Percentiles rank a stretch among this genome's conserved stretches.
Evolutionary conservation across 2,888 invertebrate species (phyloP).

Genomic region (Eilema sororculum): DNA sequence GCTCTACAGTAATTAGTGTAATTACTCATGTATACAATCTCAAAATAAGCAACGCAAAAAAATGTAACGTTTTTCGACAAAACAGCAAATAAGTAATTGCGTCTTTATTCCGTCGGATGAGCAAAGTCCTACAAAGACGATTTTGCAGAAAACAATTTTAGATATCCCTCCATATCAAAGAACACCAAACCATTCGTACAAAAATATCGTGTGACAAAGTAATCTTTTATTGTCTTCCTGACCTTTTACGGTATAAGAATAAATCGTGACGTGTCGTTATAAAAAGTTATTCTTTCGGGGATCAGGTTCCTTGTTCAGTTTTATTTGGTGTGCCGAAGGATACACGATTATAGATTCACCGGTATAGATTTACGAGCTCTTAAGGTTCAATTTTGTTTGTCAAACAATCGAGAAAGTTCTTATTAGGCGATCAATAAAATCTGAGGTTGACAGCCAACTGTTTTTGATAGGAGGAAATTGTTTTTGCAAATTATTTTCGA

Average conservation of each 20-base stretch:
- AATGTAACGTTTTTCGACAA: neutral
- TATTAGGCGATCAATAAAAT: neutral
- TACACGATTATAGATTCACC: too few relatives aligned
- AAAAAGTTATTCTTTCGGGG: slow-evolving; percentile 4
- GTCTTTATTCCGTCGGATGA: neutral
- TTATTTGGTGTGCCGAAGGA: neutral
- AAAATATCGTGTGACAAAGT: neutral
- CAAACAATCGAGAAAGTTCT: neutral
- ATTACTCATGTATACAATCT: neutral
- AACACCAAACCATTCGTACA: neutral
- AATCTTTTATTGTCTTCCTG: slow-evolving; percentile 2
- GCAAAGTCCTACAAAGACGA: neutral
- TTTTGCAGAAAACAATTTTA: neutral
- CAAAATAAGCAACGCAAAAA: neutral
- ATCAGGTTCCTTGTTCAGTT: slow-evolving; percentile 4
- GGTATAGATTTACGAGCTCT: neutral
- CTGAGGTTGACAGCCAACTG: neutral
- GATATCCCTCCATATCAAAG: neutral
- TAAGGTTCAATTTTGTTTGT: neutral
- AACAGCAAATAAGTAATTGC: neutral
- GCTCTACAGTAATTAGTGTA: too few relatives aligned
- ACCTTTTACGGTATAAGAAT: neutral
- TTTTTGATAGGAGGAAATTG: neutral
- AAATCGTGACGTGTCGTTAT: slow-evolving; percentile 5
- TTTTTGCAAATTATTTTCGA: neutral